Conservation (phyloP, 1,140 invertebrate species). For the Aphelinus certus region DNA sequence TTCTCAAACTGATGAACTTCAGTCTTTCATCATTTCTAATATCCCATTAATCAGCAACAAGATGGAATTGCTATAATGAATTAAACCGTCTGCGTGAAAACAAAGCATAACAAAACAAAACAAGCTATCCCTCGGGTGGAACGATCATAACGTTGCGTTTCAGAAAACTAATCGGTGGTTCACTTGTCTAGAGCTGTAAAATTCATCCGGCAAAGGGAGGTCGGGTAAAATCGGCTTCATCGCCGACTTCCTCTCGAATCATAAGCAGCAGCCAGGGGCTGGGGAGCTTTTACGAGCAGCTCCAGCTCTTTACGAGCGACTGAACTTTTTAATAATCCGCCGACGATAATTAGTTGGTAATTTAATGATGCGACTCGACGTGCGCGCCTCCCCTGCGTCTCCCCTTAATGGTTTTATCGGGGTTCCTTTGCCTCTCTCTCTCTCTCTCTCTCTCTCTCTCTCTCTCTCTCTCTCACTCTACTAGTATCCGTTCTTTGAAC, state of each 20-base stretch:
- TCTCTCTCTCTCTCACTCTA: background rate
- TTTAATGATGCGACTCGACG: conserved; percentile 56
- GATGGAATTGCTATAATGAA: too few species aligned
- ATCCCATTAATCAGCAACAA: too few species aligned
- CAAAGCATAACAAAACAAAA: too few species aligned
- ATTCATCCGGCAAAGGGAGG: conserved; percentile 4
- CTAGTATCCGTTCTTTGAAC: too few species aligned
- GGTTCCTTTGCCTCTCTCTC: conserved; percentile 32
- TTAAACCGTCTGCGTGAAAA: too few species aligned
- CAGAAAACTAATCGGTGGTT: conserved; percentile 22
- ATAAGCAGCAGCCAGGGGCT: conserved; percentile 15
- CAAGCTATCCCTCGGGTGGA: background rate
- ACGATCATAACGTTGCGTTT: conserved; percentile 4
- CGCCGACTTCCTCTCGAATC: conserved; percentile 5
- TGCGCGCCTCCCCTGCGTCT: conserved; percentile 53
- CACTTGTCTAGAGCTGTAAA: conserved; percentile 31
- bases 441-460: background rate
- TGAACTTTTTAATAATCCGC: conserved; percentile 64
- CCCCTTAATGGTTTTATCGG: conserved; percentile 53
- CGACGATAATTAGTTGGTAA: conserved; percentile 63
- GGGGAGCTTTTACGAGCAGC: conserved; percentile 51
- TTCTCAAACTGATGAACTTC: too few species aligned
- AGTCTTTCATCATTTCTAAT: too few species aligned
- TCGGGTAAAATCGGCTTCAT: conserved; percentile 30
- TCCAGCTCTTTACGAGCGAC: conserved; percentile 55